These are phyloP conservation scores for Netta rufina DNA, from an alignment of 2,797 vertebrate species.

Conservation along the genomic window DNA sequence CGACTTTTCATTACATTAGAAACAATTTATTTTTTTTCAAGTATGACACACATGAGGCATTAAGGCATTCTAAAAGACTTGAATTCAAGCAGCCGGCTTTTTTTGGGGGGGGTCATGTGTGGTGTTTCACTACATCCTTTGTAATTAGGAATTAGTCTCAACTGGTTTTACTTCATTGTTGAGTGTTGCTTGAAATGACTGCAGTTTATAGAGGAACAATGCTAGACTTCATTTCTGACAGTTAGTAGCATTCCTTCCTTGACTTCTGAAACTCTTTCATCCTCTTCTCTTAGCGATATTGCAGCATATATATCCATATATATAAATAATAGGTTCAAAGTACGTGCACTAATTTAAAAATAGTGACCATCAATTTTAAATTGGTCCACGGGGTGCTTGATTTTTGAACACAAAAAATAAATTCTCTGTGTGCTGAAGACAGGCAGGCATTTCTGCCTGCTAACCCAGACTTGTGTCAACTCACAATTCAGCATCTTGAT, in stretches of 20 bases:
- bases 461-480: background rate
- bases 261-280: background rate
- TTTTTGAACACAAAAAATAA: background rate
- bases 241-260: background rate
- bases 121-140: background rate
- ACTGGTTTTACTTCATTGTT: background rate
- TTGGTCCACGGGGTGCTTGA: fast-evolving
- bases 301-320: background rate
- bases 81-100: background rate
- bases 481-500: background rate
- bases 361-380: background rate
- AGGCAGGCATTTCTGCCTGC: background rate
- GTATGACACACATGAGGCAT: too few species aligned
- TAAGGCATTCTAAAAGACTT: background rate
- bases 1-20: background rate
- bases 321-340: background rate
- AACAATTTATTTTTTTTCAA: background rate
- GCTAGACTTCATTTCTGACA: fast-evolving
- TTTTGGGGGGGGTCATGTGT: fast-evolving
- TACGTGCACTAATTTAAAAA: background rate
- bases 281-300: background rate
- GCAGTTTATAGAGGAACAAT: background rate
- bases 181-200: background rate
- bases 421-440: background rate
- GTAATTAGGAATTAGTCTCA: background rate